A percentile compares a stretch with the other conserved stretches of the same genome.
Evolutionary conservation across 1,140 invertebrate species (phyloP).

Genomic region (Temnothorax curvispinosus): DNA sequence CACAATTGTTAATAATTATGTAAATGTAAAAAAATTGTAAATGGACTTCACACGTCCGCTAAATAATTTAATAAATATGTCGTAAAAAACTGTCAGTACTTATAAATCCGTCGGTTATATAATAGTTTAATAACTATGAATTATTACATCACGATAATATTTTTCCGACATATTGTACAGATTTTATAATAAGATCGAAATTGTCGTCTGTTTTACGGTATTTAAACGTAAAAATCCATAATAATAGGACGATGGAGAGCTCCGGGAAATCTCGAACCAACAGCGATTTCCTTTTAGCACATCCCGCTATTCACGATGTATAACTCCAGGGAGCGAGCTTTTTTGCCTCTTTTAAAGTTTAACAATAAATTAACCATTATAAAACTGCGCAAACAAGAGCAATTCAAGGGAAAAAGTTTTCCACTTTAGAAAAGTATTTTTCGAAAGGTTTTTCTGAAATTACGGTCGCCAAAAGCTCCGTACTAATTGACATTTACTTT

Average conservation of each 20-base stretch:
- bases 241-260: background rate
- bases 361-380: slow-evolving; percentile 34
- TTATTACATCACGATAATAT: background rate
- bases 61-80: background rate
- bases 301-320: slow-evolving; percentile 9
- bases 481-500: background rate
- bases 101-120: background rate
- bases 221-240: background rate
- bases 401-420: background rate
- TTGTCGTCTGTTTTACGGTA: slow-evolving; percentile 12
- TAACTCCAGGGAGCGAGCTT: background rate
- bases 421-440: background rate
- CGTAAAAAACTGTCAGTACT: background rate
- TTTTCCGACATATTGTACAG: background rate
- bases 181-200: background rate
- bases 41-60: background rate
- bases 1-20: background rate
- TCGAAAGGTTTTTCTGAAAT: background rate
- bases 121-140: background rate
- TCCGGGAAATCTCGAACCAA: slow-evolving; percentile 35
- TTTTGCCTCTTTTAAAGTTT: slow-evolving; percentile 35
- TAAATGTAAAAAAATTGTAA: background rate
- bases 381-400: slow-evolving; percentile 14
- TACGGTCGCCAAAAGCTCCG: background rate
- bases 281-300: slow-evolving; percentile 55